A percentile compares a stretch with the other conserved stretches of the same genome.
Evolutionary conservation across 2,888 invertebrate genomes (phyloP).

Genomic region (Willowsia nigromaculata): DNA sequence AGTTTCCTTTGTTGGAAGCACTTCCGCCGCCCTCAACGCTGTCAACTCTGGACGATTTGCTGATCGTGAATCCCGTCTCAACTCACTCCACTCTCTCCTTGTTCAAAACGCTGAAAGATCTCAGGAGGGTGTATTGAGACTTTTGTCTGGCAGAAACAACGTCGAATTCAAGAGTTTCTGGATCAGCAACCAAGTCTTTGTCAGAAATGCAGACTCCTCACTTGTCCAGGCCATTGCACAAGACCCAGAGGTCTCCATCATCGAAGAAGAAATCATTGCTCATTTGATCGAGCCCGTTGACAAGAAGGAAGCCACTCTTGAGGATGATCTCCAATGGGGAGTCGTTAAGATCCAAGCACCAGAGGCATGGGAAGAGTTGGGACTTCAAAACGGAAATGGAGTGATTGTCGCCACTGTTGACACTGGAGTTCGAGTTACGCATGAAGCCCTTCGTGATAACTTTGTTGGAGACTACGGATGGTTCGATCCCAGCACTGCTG

Average conservation of each 20-base stretch:
- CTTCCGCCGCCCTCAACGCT: background rate
- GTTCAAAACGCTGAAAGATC: conserved; percentile 4
- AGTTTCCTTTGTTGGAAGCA: conserved; percentile 26
- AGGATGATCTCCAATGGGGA: conserved; percentile 43
- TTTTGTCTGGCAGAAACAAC: background rate
- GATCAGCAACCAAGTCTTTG: conserved; percentile 63
- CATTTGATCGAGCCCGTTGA: conserved; percentile 19
- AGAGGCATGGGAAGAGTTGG: conserved; percentile 50
- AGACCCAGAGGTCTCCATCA: background rate
- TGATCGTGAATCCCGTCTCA: background rate
- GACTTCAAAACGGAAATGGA: conserved; percentile 28
- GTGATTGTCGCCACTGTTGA: conserved; percentile 43
- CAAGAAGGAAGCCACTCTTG: background rate
- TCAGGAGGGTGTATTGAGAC: conserved; percentile 15
- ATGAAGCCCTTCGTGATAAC: conserved; percentile 35
- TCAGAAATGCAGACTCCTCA: conserved; percentile 15
- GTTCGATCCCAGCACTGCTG: conserved; percentile 34
- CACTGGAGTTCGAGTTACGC: background rate
- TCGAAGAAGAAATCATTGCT: conserved; percentile 53
- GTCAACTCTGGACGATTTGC: background rate
- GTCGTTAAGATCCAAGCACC: conserved; percentile 47
- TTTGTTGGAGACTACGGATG: conserved; percentile 54
- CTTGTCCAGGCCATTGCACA: conserved; percentile 13
- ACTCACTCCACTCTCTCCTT: background rate
- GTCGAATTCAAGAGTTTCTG: conserved; percentile 39